Evolutionary conservation across 2,888 invertebrate species (phyloP), one percentile per base, ranked within the genome.

Genomic region (Conistra vaccinii): DNA sequence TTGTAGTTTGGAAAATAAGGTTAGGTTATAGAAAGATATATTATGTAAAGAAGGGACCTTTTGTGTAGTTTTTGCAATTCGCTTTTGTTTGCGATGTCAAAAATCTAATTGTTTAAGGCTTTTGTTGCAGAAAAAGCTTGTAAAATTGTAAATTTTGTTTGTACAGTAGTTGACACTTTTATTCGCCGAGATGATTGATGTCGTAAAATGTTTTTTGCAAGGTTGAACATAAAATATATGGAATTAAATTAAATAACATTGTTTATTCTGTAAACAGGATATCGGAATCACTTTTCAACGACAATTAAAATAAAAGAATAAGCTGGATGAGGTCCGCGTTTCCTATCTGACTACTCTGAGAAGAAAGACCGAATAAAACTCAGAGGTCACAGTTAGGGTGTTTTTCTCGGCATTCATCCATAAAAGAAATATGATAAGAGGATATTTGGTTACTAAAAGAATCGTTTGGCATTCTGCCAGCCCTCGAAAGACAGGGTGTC

Each of bases 21-120:
- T 83, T 86, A 88, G 73, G 17, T 58, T 73, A 66, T 83, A 86
- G 78, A 91, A 90, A 89, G 84, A 91, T 91, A 88, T 83, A 69
- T 83, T 83, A 69, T 83, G 91, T 83, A 92, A 92, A 91, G 88
- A 91, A 93, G 93, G 93, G 93, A 93, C 93, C 93, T 92, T 90
- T 86, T 86, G 77, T 90, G 86, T 90, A 87, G 80, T 86, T 87
- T 89, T 70, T 85, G 73, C 81, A 70, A 78, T 63, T 81, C 63
- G 74, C 79, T 81, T 80, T 76, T 80, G 73, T 85, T 55, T 76
- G 83, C 85, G n/a, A 74, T 75, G 75, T 75, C 60, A 53, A 65
- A 67, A 76, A 45, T 35, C 3, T 69, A 39, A 51, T 63, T 66
- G 20, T 75, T 0, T 69, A 61, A 68, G 48, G 69, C 48, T 78